These are phyloP conservation scores for Protobothrops mucrosquamatus DNA, from an alignment of 2,113 vertebrate species.

Conservation along the genomic window DNA sequence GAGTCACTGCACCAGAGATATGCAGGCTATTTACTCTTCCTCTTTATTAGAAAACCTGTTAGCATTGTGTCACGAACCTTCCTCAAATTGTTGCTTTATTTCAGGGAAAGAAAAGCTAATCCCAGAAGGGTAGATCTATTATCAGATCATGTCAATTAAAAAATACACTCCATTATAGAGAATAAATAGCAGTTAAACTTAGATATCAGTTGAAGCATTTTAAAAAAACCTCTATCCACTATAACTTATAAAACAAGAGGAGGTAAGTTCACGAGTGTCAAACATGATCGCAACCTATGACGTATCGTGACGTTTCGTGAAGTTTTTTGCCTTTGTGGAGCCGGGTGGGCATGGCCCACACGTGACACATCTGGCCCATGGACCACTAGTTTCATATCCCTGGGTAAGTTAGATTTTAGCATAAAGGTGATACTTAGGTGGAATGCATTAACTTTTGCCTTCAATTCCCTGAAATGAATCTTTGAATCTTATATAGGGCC, in stretches of 20 bases:
- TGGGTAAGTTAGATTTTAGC: background rate
- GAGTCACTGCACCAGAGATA: background rate
- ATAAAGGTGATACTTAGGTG: background rate
- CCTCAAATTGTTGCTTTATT: constrained; percentile 21
- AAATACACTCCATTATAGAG: background rate
- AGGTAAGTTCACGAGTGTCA: too few relatives aligned
- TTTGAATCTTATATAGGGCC: too few relatives aligned
- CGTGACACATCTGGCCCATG: too few relatives aligned
- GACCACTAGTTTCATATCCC: too few relatives aligned
- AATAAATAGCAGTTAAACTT: background rate
- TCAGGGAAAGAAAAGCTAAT: constrained; percentile 16
- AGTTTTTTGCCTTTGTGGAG: too few relatives aligned
- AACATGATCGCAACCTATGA: too few relatives aligned
- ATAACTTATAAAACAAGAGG: background rate
- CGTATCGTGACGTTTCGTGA: too few relatives aligned
- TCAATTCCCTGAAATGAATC: background rate
- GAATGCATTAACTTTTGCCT: background rate
- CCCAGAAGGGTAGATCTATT: constrained; percentile 21
- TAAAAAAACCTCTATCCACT: background rate
- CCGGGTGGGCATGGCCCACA: too few relatives aligned
- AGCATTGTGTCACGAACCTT: constrained; percentile 34
- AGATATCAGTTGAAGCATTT: background rate
- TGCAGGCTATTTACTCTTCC: background rate
- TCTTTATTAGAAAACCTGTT: constrained; percentile 21
- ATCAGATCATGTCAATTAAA: background rate